phyloP scores from a whole-genome alignment of 53 echinoderm and acorn worm species.

The Holothuria scabra region DNA sequence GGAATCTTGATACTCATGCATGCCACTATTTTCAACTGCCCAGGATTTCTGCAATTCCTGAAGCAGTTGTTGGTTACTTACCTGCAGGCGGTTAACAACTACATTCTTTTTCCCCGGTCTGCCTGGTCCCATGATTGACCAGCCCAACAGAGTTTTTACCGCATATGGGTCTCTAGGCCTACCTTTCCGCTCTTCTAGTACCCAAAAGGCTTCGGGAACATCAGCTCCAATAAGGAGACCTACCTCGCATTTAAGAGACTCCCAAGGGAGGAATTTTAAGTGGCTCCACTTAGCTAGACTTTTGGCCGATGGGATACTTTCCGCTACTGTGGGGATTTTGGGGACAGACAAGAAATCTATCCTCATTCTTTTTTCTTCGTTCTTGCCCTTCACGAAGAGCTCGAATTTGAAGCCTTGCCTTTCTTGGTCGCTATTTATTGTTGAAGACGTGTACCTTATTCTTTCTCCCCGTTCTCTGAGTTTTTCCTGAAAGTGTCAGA shows the following conservation, averaged over 20 bases:
- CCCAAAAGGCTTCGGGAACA: constrained; percentile 53
- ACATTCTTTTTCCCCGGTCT: neutral
- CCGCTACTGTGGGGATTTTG: constrained; percentile 29
- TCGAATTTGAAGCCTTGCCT: constrained; percentile 49
- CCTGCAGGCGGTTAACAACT: constrained; percentile 45
- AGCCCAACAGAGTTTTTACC: constrained; percentile 48
- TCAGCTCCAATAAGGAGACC: constrained; percentile 45
- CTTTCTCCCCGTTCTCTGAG: constrained; percentile 34
- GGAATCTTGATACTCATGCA: constrained; percentile 50
- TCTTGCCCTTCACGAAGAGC: constrained; percentile 44
- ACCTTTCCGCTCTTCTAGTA: constrained; percentile 51
- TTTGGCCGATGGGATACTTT: constrained; percentile 30
- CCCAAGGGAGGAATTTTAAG: constrained; percentile 43
- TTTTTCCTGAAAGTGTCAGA: constrained; percentile 35
- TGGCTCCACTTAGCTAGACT: constrained; percentile 53
- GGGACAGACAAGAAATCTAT: constrained; percentile 49
- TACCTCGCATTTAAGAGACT: neutral
- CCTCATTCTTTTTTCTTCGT: neutral
- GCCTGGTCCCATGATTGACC: constrained; percentile 56
- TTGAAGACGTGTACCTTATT: constrained; percentile 46
- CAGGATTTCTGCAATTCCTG: constrained; percentile 60
- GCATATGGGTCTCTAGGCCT: constrained; percentile 54
- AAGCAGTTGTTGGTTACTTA: constrained; percentile 60
- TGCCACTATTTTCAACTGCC: constrained; percentile 60
- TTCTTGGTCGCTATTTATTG: constrained; percentile 46